Evolutionary conservation across 2,797 vertebrate genomes (phyloP).

Genomic region (Falco biarmicus): DNA sequence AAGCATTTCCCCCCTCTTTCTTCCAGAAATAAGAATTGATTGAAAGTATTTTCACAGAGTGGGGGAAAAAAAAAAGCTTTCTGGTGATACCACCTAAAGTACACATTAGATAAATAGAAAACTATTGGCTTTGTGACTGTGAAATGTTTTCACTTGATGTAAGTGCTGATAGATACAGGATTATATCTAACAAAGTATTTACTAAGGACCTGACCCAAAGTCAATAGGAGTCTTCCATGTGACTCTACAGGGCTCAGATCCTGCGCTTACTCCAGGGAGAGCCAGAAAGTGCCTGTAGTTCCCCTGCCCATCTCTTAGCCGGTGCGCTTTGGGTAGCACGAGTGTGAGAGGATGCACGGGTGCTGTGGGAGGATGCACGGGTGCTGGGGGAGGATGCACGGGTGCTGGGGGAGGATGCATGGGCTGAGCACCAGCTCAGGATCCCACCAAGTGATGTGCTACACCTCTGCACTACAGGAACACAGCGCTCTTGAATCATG

Average conservation of each 20-base stretch:
- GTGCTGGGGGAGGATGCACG: no score
- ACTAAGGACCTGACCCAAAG: slow-evolving; percentile 52
- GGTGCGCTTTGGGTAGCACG: fast-evolving
- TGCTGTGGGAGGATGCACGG: background rate
- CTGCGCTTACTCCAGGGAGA: background rate
- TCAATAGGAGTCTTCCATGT: slow-evolving; percentile 27
- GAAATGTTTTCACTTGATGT: slow-evolving; percentile 65
- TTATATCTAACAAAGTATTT: slow-evolving; percentile 64
- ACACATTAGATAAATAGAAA: slow-evolving; percentile 73
- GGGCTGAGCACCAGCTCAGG: background rate
- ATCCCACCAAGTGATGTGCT: fast-evolving
- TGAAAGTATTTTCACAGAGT: slow-evolving; percentile 62
- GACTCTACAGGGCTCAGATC: background rate
- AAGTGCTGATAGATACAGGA: slow-evolving; percentile 62
- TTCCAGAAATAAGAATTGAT: slow-evolving; percentile 78
- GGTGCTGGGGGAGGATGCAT: no score
- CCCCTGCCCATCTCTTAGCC: background rate
- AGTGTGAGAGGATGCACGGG: no score
- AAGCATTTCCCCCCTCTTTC: slow-evolving; percentile 60
- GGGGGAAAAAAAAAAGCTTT: slow-evolving; percentile 27
- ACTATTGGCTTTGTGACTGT: slow-evolving; percentile 68
- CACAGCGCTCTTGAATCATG: background rate
- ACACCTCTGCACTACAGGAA: background rate
- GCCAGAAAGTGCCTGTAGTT: background rate
- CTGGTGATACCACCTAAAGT: slow-evolving; percentile 67